These are phyloP conservation scores for Polyommatus icarus DNA, from an alignment of 2,888 invertebrate genomes.

Conservation along the genomic window DNA sequence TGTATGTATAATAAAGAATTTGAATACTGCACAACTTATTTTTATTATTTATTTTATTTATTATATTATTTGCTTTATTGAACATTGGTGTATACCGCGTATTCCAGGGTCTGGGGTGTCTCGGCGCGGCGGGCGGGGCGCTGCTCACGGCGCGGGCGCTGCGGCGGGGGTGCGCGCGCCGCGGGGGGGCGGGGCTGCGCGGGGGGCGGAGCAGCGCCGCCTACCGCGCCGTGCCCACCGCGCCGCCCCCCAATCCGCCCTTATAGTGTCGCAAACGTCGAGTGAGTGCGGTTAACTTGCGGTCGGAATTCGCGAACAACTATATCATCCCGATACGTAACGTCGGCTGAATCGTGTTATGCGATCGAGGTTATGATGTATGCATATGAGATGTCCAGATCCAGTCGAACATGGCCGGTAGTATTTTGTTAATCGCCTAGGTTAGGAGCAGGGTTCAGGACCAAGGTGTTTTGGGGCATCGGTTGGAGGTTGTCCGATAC, in stretches of 20 bases:
- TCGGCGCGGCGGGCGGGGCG: conserved; percentile 42
- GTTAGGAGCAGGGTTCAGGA: conserved; percentile 25
- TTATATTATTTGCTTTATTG: too few species aligned
- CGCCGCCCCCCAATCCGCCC: conserved; percentile 53
- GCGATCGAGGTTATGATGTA: background rate
- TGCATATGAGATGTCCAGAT: background rate
- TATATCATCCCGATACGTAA: background rate
- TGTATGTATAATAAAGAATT: too few species aligned
- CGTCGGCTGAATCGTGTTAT: background rate
- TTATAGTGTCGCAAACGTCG: conserved; percentile 60
- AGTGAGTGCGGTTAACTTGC: conserved; percentile 37
- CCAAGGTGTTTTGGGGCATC: conserved; percentile 8
- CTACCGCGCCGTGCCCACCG: conserved; percentile 53
- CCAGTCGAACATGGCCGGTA: background rate
- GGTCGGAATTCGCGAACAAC: background rate
- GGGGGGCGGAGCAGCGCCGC: conserved; percentile 39
- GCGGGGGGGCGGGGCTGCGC: conserved; percentile 26
- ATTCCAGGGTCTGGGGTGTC: conserved; percentile 18
- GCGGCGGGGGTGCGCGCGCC: conserved; percentile 38
- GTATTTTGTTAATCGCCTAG: background rate
- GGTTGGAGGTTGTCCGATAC: conserved; percentile 42
- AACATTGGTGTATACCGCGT: too few species aligned
- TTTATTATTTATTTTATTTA: too few species aligned
- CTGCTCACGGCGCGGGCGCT: conserved; percentile 42
- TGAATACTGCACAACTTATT: too few species aligned